A percentile compares a stretch with the other conserved stretches of the same genome.
Conservation (phyloP, 2,113 vertebrate species). For the Egretta garzetta region DNA sequence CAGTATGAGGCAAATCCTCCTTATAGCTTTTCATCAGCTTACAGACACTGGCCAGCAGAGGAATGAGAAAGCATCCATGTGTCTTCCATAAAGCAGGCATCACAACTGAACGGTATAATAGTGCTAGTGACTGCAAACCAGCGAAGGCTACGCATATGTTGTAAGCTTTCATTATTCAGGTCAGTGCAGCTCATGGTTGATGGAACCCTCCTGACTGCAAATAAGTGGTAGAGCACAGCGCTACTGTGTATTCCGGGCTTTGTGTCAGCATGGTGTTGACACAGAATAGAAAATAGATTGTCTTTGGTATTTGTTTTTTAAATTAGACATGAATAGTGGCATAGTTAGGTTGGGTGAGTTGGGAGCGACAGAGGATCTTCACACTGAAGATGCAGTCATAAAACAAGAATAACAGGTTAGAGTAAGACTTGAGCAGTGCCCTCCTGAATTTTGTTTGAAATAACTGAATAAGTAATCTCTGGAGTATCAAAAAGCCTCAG, state of each 20-base stretch:
- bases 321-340: not conserved
- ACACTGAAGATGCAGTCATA: not conserved
- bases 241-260: slow-evolving; percentile 41
- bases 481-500: not conserved
- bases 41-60: not conserved
- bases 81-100: not conserved
- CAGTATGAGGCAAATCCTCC: not conserved
- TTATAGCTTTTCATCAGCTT: not conserved
- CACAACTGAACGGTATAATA: not conserved
- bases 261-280: not conserved
- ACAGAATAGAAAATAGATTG: slow-evolving; percentile 28
- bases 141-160: not conserved
- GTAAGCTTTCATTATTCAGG: slow-evolving; percentile 53
- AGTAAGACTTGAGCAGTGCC: not conserved
- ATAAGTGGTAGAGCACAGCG: slow-evolving; percentile 53
- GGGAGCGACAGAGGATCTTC: not conserved
- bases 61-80: not conserved
- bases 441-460: not conserved
- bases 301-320: not conserved
- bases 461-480: not conserved
- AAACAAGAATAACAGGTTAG: not conserved
- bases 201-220: slow-evolving; percentile 61
- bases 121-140: slow-evolving; percentile 11
- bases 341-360: not conserved
- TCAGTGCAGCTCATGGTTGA: not conserved